Base-by-base conservation (phyloP, 2,797 vertebrate species). In the Borostomias antarcticus region DNA sequence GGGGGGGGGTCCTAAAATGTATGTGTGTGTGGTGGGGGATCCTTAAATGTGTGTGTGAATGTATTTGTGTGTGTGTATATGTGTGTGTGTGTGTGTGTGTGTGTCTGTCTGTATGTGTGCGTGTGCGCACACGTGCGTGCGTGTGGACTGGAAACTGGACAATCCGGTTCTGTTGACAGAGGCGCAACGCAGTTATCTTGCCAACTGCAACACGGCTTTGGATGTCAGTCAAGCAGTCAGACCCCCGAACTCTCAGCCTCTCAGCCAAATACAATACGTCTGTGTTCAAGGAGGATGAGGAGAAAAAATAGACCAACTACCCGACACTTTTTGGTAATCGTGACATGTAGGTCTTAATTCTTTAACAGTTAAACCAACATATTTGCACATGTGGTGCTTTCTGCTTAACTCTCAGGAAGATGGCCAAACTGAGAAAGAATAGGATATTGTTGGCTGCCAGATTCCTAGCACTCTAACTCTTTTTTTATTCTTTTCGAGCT, bases 401-500 rank as follows among this genome's bases (percentile, higher is more conserved):
- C 69, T 77, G 72, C 74, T 86, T 74, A 51, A 64, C 77, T 79
- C 75, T 75, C 60, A 65, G 85, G 82, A 82, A 58, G 7, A 4
- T 60, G 69, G 82, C 85, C 84, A 88, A 45, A 76, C 33, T 61
- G 40, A 70, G 62, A 53, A 71, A 82, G 78, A 85, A 85, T 77
- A 82, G 84, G 77, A 83, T 25, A 62, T 53, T 80, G 50, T 79
- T 89, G 84, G 83, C 82, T 64, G 56, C 50, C 13, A 67, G 60
- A 72, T 78, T 67, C 26, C 33, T 4, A 66, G 66, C 43, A 56
- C 13, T 28, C 28, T 29, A 29, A 21, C 32, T 73, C 70, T 82
- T 73, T 60, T 85, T 85, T 74, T 78, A 80, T 67, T 72, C 74
- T 64, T 33, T 23, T 81, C 78, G 82, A 78, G 85, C 86, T 85